Conservation (phyloP, 2,113 vertebrate genomes). For the Rhinolophus sinicus region DNA sequence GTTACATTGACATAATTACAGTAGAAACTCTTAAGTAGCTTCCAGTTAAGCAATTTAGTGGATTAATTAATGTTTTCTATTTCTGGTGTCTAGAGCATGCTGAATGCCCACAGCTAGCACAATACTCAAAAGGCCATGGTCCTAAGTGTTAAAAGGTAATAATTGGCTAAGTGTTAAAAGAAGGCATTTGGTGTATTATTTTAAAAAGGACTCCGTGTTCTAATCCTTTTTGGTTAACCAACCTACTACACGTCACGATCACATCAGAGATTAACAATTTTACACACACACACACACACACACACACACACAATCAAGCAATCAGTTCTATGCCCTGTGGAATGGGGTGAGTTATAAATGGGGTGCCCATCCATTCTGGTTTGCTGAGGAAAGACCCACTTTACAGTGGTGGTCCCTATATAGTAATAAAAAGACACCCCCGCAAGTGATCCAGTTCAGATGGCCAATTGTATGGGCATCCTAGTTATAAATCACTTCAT, state of each 20-base stretch:
- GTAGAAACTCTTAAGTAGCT: neutral
- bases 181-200: neutral
- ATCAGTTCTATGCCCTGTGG: neutral
- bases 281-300: neutral
- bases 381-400: neutral
- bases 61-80: neutral
- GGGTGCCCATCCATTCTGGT: neutral
- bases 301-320: neutral
- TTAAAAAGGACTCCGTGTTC: neutral
- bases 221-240: constrained; percentile 4
- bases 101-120: neutral
- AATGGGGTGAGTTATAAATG: neutral
- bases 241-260: neutral
- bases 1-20: neutral
- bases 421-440: neutral
- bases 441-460: neutral
- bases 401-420: neutral
- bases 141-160: neutral
- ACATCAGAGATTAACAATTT: neutral
- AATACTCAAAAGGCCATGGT: neutral
- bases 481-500: neutral
- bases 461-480: neutral
- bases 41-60: neutral
- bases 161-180: neutral
- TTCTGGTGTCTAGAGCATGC: neutral